A percentile compares a stretch with the other conserved stretches of the same genome.
Conservation (phyloP, 2,797 vertebrate species). For the Mormyrus proboscirostris region DNA sequence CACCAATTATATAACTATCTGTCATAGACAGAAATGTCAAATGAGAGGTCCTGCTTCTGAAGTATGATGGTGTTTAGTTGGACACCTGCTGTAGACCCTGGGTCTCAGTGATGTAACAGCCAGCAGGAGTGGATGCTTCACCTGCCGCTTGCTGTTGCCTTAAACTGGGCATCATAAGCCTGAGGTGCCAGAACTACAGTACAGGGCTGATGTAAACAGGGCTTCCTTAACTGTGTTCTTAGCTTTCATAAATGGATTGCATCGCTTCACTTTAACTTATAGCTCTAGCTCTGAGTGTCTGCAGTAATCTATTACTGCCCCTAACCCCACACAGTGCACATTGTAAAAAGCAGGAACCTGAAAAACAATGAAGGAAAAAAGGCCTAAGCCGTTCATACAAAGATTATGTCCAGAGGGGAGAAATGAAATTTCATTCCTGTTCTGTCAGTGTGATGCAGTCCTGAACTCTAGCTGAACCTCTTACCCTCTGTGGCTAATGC, state of each 20-base stretch:
- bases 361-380: neutral
- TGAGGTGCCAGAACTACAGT: neutral
- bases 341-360: neutral
- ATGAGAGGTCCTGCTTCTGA: neutral
- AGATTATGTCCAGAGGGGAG: neutral
- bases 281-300: neutral
- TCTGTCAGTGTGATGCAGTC: neutral
- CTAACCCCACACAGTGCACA: neutral
- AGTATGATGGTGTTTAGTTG: neutral
- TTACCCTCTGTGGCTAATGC: neutral
- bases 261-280: neutral
- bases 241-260: neutral
- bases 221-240: neutral
- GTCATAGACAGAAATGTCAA: neutral
- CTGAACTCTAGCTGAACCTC: conserved; percentile 15
- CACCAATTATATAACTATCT: neutral
- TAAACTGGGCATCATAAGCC: neutral
- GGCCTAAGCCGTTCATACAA: neutral
- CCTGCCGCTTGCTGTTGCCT: neutral
- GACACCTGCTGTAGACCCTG: neutral
- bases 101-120: neutral
- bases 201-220: neutral
- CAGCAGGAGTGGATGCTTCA: neutral
- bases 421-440: neutral
- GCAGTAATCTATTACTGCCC: neutral